A percentile compares a stretch with the other conserved stretches of the same genome.
These are phyloP conservation scores for Dromas ardeola DNA, from an alignment of 2,113 vertebrate species.

Conservation along the genomic window DNA sequence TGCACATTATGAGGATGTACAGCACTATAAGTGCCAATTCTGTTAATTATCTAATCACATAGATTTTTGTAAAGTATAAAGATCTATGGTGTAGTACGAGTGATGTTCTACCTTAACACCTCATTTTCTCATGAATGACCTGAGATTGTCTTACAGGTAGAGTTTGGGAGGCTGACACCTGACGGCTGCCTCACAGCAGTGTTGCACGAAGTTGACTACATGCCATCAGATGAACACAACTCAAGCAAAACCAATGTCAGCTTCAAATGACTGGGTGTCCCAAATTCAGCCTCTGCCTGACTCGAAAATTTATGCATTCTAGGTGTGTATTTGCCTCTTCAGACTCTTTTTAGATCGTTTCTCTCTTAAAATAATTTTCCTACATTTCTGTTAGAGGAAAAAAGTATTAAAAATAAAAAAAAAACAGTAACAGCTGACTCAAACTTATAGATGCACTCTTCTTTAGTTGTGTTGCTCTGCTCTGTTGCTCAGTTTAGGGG, in stretches of 20 bases:
- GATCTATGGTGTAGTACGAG: fast-evolving
- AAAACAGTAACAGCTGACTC: neutral
- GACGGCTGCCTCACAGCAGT: neutral
- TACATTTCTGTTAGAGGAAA: neutral
- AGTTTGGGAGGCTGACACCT: neutral
- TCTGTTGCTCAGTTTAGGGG: neutral
- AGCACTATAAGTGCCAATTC: neutral
- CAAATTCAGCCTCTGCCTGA: neutral
- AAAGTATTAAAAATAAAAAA: neutral
- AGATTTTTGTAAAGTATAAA: neutral
- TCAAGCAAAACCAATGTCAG: neutral
- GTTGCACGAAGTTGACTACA: neutral
- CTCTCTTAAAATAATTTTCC: neutral
- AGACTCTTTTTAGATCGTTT: neutral
- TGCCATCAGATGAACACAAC: neutral
- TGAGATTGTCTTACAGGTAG: neutral
- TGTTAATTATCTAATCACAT: neutral
- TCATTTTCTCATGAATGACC: neutral
- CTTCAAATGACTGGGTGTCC: neutral
- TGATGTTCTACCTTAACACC: neutral
- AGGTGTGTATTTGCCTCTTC: neutral
- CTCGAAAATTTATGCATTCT: neutral
- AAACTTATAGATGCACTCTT: neutral
- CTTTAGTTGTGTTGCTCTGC: neutral
- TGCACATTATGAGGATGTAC: neutral